phyloP scores from a whole-genome alignment of 2,797 vertebrate genomes.

The Furcifer pardalis region DNA sequence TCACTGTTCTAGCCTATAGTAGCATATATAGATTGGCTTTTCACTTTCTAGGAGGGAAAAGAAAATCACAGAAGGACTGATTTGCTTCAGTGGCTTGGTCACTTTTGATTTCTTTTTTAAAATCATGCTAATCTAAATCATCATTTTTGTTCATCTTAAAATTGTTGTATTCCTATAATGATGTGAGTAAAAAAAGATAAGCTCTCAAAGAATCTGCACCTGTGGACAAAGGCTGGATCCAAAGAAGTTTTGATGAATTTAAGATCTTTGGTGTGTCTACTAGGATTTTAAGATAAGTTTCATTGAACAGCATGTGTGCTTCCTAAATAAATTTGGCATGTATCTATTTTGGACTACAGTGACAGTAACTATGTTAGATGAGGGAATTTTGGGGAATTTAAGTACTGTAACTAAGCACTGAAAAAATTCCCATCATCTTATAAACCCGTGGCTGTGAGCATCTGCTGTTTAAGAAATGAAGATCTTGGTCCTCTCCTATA shows the following conservation, averaged over 20 bases:
- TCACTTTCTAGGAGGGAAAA: conserved; percentile 51
- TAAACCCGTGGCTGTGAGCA: background rate
- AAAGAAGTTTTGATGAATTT: background rate
- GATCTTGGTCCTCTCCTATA: background rate
- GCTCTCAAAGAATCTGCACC: conserved; percentile 66
- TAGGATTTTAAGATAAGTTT: conserved; percentile 8
- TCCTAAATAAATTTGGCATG: background rate
- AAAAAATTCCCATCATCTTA: background rate
- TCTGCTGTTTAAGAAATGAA: background rate
- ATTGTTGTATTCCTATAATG: conserved; percentile 81
- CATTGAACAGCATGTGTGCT: background rate
- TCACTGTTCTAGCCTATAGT: conserved; percentile 45
- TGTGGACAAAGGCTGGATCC: conserved; percentile 47
- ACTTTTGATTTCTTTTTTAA: conserved; percentile 45
- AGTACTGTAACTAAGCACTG: no score
- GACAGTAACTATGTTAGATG: no score
- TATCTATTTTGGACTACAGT: no score
- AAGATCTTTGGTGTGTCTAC: background rate
- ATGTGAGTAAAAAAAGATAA: conserved; percentile 55
- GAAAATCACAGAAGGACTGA: conserved; percentile 62
- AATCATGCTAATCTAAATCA: conserved; percentile 38
- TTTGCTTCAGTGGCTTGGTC: conserved; percentile 63
- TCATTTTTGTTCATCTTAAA: conserved; percentile 47
- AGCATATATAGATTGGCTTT: conserved; percentile 57
- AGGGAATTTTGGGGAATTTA: no score